Evolutionary conservation across 2,113 vertebrate genomes (phyloP).

Genomic region (Forbesichthys papilliferus): DNA sequence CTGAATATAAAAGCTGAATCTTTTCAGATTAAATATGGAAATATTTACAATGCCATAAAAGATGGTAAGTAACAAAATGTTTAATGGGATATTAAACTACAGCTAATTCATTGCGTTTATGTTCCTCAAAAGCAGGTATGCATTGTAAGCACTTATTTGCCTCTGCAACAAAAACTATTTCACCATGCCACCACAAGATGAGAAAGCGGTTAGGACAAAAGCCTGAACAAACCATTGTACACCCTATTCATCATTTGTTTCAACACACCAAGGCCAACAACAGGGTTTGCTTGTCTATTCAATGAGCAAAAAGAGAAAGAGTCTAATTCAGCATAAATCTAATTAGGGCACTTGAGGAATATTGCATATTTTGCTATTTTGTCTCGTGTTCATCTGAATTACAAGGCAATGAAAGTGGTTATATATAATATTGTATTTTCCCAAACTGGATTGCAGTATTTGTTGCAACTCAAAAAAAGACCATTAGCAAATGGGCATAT

Average conservation of each 20-base stretch:
- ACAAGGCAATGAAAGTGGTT: neutral
- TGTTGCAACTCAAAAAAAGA: no score
- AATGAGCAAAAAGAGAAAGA: neutral
- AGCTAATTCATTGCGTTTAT: neutral
- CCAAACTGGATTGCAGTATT: no score
- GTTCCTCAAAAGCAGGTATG: conserved; percentile 12
- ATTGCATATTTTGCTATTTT: neutral
- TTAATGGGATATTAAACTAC: no score
- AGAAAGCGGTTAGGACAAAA: conserved; percentile 39
- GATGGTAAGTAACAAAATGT: no score
- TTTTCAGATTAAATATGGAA: no score
- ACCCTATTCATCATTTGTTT: conserved; percentile 25
- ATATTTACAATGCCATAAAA: no score
- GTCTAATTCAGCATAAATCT: conserved; percentile 12
- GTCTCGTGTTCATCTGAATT: neutral
- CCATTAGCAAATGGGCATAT: neutral
- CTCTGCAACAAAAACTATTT: conserved; percentile 34
- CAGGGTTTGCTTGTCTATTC: conserved; percentile 2
- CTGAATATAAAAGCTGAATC: no score
- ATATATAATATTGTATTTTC: neutral
- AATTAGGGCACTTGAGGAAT: neutral
- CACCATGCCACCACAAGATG: conserved; percentile 12
- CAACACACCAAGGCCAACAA: conserved; percentile 34
- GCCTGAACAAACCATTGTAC: conserved; percentile 19
- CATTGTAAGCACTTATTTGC: conserved; percentile 23